These are phyloP conservation scores for Microtus richardsoni DNA, from an alignment of 2,113 vertebrate species.

Conservation along the genomic window DNA sequence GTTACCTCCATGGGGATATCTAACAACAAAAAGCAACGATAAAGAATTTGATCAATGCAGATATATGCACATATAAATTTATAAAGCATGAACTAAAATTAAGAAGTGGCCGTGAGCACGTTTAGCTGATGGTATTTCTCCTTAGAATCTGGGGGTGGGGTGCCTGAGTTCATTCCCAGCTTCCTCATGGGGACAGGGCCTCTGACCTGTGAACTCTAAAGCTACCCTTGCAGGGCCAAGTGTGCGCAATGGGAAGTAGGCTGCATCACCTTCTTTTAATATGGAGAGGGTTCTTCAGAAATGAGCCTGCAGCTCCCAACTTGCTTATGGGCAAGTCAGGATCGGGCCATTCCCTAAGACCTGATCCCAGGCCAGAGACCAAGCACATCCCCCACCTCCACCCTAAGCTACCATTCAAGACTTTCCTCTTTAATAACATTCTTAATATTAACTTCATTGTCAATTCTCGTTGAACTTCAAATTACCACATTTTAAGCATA, in stretches of 20 bases:
- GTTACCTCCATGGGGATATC: neutral
- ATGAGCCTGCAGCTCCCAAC: no score
- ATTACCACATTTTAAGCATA: neutral
- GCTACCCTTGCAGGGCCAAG: neutral
- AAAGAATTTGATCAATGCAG: neutral
- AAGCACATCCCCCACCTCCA: neutral
- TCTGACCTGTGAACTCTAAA: neutral
- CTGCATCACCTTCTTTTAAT: rapidly evolving
- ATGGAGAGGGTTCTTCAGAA: neutral
- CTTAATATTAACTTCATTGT: neutral
- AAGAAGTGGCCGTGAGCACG: neutral
- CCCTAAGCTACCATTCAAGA: neutral
- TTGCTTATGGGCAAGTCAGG: neutral
- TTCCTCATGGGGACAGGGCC: neutral
- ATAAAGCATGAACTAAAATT: neutral
- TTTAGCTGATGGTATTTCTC: neutral
- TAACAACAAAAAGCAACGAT: neutral
- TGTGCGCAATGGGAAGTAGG: rapidly evolving
- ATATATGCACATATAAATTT: neutral
- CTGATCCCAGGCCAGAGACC: neutral
- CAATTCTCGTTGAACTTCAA: neutral
- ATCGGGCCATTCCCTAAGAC: rapidly evolving
- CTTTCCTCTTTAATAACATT: neutral
- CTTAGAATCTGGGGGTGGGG: neutral
- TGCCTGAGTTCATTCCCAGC: neutral